Evolutionary conservation across 1,140 invertebrate species (phyloP), one percentile per base, ranked within the genome.

Genomic region (Centruroides vittatus): DNA sequence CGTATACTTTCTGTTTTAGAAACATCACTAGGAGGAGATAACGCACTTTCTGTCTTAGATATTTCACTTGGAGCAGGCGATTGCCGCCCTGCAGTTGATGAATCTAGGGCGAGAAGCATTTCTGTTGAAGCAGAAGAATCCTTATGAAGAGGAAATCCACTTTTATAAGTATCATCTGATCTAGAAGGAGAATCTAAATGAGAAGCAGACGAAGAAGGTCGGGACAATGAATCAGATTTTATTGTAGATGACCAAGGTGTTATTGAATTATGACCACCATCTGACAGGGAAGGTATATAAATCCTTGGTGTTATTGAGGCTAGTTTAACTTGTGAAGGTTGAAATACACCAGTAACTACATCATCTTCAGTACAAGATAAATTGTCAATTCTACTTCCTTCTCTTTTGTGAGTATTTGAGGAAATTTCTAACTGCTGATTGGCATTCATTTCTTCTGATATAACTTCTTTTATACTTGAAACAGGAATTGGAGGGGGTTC

Each of bases 61-160:
- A 72, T 67, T 57, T 73, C 72, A 49, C 69, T 70, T 9, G 72
- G 71, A 34, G 72, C 71, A 7, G 72, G 71, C 3, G 71, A 73
- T 58, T 70, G 67, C 9, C 71, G 63, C 34, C 70, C 71, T 35
- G 65, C 69, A 49, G 69, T 70, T 50, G 66, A 68, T 5, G 67
- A 69, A 62, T 68, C 67, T 23, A 65, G 60, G 6, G 63, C 63
- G 9, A 68, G 64, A 9, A 72, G 65, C 23, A 71, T 63, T 54
- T 71, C 69, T 8, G 68, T 65, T 3, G 69, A 70, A 9, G 70
- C 62, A 12, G 69, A 67, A 55, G 66, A 63, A 11, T 62, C 55
- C 59, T 70, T 70, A 23, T 66, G 64, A 8, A 71, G 49, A 8
- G 70, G 65, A 61, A 65, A 70, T 8, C 41, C 41, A 41, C 41